Evolutionary conservation across 2,888 invertebrate genomes (phyloP).

Genomic region (Drepanosiphum platanoidis): DNA sequence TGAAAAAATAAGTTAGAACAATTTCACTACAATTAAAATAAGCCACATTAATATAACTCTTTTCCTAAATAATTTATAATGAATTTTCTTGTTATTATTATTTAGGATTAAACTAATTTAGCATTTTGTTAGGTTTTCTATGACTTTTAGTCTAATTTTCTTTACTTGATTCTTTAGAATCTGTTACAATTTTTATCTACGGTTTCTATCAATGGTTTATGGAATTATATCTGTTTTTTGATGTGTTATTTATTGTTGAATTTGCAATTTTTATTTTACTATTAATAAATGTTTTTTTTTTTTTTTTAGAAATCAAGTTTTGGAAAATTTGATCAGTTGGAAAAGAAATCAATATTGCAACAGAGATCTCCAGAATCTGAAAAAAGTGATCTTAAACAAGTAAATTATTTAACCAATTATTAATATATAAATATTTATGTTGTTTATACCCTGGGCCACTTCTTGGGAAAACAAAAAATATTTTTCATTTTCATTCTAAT

Average conservation of each 20-base stretch:
- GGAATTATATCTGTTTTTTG: slow-evolving; percentile 1
- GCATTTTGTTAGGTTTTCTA: not conserved
- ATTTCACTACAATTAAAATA: no score
- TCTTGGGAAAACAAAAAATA: not conserved
- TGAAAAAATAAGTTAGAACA: no score
- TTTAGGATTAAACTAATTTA: not conserved
- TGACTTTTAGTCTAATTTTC: not conserved
- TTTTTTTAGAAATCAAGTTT: slow-evolving; percentile 77
- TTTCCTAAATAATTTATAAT: no score
- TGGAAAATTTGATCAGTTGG: slow-evolving; percentile 78
- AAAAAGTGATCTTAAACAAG: slow-evolving; percentile 67
- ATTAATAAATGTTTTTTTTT: slow-evolving; percentile 55
- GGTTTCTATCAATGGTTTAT: not conserved
- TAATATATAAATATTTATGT: not conserved
- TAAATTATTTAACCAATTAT: not conserved
- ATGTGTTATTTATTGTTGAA: not conserved
- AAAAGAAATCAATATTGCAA: slow-evolving; percentile 74
- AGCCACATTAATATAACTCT: no score
- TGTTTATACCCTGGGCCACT: not conserved
- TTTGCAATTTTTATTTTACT: not conserved
- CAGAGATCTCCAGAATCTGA: slow-evolving; percentile 75
- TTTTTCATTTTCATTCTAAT: not conserved
- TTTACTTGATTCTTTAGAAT: not conserved
- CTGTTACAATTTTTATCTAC: not conserved
- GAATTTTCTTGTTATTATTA: not conserved